Evolutionary conservation across 2,113 vertebrate genomes (phyloP).

Genomic region (Falcunculus frontatus): DNA sequence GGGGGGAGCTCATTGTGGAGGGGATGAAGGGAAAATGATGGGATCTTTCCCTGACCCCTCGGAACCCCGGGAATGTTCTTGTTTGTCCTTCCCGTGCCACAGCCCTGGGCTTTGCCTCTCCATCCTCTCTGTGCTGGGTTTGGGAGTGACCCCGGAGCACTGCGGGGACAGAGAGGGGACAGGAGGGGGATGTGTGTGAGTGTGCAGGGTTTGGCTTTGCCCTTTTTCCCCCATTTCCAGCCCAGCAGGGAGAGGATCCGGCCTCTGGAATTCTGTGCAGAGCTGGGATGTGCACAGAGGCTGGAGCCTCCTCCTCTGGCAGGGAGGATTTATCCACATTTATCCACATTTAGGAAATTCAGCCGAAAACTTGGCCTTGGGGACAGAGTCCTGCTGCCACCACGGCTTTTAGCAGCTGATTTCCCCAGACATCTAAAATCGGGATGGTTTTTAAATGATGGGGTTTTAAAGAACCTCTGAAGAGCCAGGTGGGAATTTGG

Average conservation of each 20-base stretch:
- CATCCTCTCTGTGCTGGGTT: fast-evolving
- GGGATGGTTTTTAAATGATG: fast-evolving
- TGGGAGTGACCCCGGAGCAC: fast-evolving
- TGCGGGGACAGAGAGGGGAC: fast-evolving
- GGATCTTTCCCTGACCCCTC: background rate
- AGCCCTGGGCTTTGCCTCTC: background rate
- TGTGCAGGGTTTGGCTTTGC: background rate
- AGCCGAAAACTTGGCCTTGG: fast-evolving
- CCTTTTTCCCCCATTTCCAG: background rate
- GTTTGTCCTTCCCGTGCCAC: fast-evolving
- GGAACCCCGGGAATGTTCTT: background rate
- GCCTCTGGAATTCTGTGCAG: background rate
- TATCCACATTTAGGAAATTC: background rate
- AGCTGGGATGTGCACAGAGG: background rate
- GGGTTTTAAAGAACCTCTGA: fast-evolving
- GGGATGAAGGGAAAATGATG: background rate
- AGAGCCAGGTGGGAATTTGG: fast-evolving
- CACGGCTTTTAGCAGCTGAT: background rate
- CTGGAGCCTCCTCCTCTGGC: background rate
- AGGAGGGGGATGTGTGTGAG: fast-evolving
- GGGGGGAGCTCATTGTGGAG: background rate
- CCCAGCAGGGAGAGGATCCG: background rate
- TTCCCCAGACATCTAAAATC: fast-evolving
- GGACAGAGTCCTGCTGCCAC: background rate
- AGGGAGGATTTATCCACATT: background rate